phyloP scores from a whole-genome alignment of 2,888 invertebrate genomes.

The Rhamnusium bicolor region DNA sequence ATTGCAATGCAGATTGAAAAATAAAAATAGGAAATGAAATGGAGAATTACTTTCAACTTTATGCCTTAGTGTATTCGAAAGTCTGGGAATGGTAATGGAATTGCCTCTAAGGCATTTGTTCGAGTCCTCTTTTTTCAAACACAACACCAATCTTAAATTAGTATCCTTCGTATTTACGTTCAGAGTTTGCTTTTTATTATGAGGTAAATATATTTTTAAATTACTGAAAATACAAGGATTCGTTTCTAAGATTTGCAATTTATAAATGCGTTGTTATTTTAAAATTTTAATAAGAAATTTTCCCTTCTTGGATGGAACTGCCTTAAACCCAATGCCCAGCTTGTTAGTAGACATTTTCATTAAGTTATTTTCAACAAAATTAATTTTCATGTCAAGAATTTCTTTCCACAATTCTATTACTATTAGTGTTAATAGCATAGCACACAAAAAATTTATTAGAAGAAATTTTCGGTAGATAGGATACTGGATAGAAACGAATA shows the following conservation, averaged over 20 bases:
- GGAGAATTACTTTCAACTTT: conserved; percentile 48
- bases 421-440: too few species aligned
- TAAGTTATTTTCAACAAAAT: too few species aligned
- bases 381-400: too few species aligned
- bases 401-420: too few species aligned
- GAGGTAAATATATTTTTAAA: conserved; percentile 48
- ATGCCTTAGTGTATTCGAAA: conserved; percentile 46
- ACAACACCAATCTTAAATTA: conserved; percentile 65
- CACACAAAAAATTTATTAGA: too few species aligned
- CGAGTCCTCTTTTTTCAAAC: conserved; percentile 67
- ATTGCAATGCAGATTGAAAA: conserved; percentile 47
- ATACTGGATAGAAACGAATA: too few species aligned
- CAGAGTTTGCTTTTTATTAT: conserved; percentile 62
- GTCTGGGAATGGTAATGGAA: conserved; percentile 73
- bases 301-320: not conserved
- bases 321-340: too few species aligned
- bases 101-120: conserved; percentile 76
- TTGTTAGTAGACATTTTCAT: too few species aligned
- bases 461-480: too few species aligned
- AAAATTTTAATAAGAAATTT: conserved; percentile 5
- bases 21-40: conserved; percentile 42
- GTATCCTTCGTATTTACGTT: conserved; percentile 64
- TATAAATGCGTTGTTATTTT: conserved; percentile 12
- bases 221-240: conserved; percentile 33
- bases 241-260: not conserved